Evolutionary conservation across 2,113 vertebrate species (phyloP), one percentile per base, ranked within the genome.

Genomic region (Struthio camelus): DNA sequence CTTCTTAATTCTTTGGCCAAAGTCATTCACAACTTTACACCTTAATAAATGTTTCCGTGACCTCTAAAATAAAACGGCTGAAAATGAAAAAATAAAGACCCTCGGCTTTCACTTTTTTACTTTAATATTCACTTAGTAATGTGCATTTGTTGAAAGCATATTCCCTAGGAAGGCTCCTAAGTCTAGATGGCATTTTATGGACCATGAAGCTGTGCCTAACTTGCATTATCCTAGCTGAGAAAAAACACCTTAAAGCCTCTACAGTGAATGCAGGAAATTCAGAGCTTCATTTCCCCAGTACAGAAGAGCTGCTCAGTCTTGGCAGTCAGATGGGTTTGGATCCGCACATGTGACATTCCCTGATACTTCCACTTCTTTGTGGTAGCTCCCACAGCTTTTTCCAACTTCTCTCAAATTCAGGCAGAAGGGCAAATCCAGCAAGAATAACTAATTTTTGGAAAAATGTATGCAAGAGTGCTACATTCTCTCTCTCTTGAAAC

Each of bases 171-270:
- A 75, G 0, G 0, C 14, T 65, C 65, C 8, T 3, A 19, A 51
- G 19, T 50, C 11, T 19, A 34, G 14, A 8, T 66, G n/a, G n/a
- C n/a, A n/a, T n/a, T n/a, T 19, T 7, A 8, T 0, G 5, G 53
- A 34, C 11, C 25, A 44, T 0, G 1, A 65, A 85, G 70, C 28
- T 81, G 4, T 78, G 34, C 30, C 42, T 27, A 42, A 12, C 2
- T 24, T 44, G 7, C 25, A 30, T 25, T 53, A 7, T 2, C 15
- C 69, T 61, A 5, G 14, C 66, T 69, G 62, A 59, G 51, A 61
- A 28, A 18, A 73, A 59, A 44, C 51, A 44, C 51, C 44, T 36
- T 34, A 56, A 19, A 64, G 65, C 30, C n/a, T 14, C 65, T 64
- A n/a, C 30, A 25, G 48, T 53, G 24, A 46, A 25, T 22, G 18